Evolutionary conservation across 2,113 vertebrate species (phyloP), one percentile per base, ranked within the genome.

Genomic region (Nematolebias whitei): DNA sequence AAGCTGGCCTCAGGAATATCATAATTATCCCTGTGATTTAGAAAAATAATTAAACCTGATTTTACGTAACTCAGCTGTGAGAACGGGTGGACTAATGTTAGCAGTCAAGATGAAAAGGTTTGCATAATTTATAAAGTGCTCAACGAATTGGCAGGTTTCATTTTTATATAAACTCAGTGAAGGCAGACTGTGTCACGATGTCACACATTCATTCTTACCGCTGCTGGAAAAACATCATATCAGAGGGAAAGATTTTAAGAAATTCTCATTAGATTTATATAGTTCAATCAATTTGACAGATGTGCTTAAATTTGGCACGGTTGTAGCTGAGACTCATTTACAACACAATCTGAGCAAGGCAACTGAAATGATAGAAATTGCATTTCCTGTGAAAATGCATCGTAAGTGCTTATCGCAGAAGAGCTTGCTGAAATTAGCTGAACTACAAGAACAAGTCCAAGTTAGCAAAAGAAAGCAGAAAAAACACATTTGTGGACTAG

Each of bases 1-100:
- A 84, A 60, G 55, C 59, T 80, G 0, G 63, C 79, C 72, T 63
- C 66, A 81, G 75, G 80, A 88, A 85, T 50, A 47, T 80, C 78
- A 56, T 72, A 54, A 83, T 84, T 50, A 70, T 72, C 60, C 63
- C 57, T 3, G 43, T 23, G 55, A 83, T 71, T 86, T 60, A 61
- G 24, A 19, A 77, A 83, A 74, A 68, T 63, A 61, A 84, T 83
- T 69, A 39, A 45, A 41, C 72, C 53, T 57, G 44, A 80, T 79
- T 71, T 35, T 49, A 60, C 61, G 78, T 61, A 14, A 23, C 57
- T 66, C 58, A 52, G 49, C 57, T 60, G 57, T 41, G 47, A 75
- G 26, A 63, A 32, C 38, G 35, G 20, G 35, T 58, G 51, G 68
- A 26, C 38, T 50, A 32, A 67, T 68, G 63, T 22, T 22, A 51